Evolutionary conservation across 2,113 vertebrate species (phyloP), one percentile per base, ranked within the genome.

Genomic region (Recurvirostra avosetta): DNA sequence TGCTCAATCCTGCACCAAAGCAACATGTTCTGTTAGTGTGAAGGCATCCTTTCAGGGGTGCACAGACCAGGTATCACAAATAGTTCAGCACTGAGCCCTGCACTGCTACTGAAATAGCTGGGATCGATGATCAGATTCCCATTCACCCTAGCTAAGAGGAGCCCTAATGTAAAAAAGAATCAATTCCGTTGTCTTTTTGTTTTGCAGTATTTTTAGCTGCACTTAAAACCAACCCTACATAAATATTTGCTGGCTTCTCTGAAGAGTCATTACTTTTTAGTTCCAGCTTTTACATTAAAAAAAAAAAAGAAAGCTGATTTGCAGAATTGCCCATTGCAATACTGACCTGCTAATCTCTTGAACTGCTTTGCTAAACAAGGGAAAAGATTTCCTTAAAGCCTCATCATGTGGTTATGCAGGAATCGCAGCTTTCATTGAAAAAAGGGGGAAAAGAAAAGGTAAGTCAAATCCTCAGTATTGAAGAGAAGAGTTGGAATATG

Each of bases 341-440:
- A 55, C 66, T 92, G 77, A 86, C 62, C 78, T 86, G 66, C 74
- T 90, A 73, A 95, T 87, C 71, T 75, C 70, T 63, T 92, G 74
- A 89, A 91, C 40, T 87, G 81, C 90, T 92, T 87, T 93, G 85
- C 78, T 80, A 53, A 94, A 82, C 15, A 41, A 79, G 41, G 77
- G 49, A 49, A 73, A 75, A 90, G 15, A 56, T 92, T 86, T 93
- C 74, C 49, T 75, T 85, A 73, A 95, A 88, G 62, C 66, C 65
- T 78, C 17, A 3, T 79, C 63, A 68, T 36, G 45, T 88, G 81
- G 11, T 66, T 74, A 11, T 70, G 49, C 8, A 83, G 63, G 53
- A 90, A 61, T 62, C 3, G 1, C 38, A 22, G 53, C 81, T 94
- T 82, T 70, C 70, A 15, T 15, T 79, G 49, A 47, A 73, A 84